Base-by-base conservation (phyloP, 2,113 vertebrate genomes). In the Zeus faber region DNA sequence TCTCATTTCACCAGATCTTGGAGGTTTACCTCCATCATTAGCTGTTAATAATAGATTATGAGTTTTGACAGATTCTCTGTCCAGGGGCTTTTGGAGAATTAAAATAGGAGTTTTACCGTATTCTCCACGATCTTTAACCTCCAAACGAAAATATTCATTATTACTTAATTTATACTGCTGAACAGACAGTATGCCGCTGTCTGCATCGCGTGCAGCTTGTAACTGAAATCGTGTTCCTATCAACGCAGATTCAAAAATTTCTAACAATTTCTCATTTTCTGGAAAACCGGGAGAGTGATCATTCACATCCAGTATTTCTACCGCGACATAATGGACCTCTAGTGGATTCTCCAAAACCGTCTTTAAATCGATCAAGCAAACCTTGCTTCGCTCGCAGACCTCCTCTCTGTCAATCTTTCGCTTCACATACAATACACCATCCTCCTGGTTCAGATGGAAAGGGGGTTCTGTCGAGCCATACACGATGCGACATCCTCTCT, bases 261-360 rank as follows among this genome's bases (percentile, higher is more conserved):
- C 72, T n/a, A 89, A 54, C 0, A 1, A 26, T 0, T 46, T 64
- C 14, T 83, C 58, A 11, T 47, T 54, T 7, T 84, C 68, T 0
- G 74, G 55, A 46, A 89, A 89, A 3, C 1, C 54, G 1, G 88
- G 87, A 3, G 65, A 33, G 5, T 90, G 70, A 27, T 89, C 88
- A 5, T 89, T 89, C 4, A 87, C 22, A 20, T 89, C 88, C 22
- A 68, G 1, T n/a, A 89, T 71, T 53, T 87, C 85, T 2, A 89
- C 69, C 0, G 43, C 21, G 1, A 85, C 58, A 48, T 83, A 78
- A 54, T 86, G 81, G 1, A 89, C 64, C 44, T 89, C 79, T 6
- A 89, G 61, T 2, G 87, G 86, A 33, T 83, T 81, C 57, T 88
- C 86, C 20, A 87, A 52, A 4, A 82, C 80, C 0, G 76, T 58